Evolutionary conservation across 2,888 invertebrate species (phyloP).

Genomic region (Pterostichus niger): DNA sequence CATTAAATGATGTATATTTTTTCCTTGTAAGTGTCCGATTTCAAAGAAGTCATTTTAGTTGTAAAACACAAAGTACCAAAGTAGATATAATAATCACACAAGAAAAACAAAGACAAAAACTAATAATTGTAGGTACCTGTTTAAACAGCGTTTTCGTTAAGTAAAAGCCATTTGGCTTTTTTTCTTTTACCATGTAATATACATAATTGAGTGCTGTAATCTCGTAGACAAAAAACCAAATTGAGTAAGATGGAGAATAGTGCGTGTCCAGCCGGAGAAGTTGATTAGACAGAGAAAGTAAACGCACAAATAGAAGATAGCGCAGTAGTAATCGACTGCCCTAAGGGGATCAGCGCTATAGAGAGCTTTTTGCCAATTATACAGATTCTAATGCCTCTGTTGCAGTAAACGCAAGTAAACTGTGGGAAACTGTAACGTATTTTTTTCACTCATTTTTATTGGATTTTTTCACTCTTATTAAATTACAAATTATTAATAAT

Average conservation of each 20-base stretch:
- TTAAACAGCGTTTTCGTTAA: slow-evolving; percentile 49
- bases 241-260: slow-evolving; percentile 18
- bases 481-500: slow-evolving; percentile 23
- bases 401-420: slow-evolving; percentile 14
- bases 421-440: slow-evolving; percentile 26
- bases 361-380: slow-evolving; percentile 45
- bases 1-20: too few relatives aligned
- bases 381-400: slow-evolving; percentile 50
- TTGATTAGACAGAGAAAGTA: slow-evolving; percentile 31
- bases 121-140: slow-evolving; percentile 48
- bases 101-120: slow-evolving; percentile 41
- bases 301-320: slow-evolving; percentile 25
- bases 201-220: slow-evolving; percentile 54
- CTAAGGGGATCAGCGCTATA: slow-evolving; percentile 4
- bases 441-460: slow-evolving; percentile 28
- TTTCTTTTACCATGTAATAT: slow-evolving; percentile 41
- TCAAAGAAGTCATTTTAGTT: slow-evolving; percentile 23
- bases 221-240: slow-evolving; percentile 41
- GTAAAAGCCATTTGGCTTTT: slow-evolving; percentile 50
- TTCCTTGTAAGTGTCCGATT: not conserved
- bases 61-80: slow-evolving; percentile 30
- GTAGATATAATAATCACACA: slow-evolving; percentile 36
- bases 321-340: slow-evolving; percentile 32
- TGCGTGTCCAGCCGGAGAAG: not conserved
- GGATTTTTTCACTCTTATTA: not conserved